Evolutionary conservation across 2,888 invertebrate genomes (phyloP), one percentile per base, ranked within the genome.

Genomic region (Sphaerophoria rueppellii): DNA sequence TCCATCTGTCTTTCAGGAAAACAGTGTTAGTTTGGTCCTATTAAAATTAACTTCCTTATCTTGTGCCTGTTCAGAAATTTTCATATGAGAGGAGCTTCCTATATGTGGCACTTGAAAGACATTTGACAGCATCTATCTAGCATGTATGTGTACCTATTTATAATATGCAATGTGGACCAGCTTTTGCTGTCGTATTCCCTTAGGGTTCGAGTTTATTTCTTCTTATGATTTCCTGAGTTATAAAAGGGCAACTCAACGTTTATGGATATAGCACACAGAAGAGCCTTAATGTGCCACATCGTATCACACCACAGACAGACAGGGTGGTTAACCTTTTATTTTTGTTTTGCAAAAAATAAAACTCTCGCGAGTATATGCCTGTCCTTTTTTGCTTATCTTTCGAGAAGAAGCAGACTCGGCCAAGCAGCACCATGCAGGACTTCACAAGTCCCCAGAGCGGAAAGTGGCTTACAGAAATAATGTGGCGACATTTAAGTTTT

Each of bases 11-110:
- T 54, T 40, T 9, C 58, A 43, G 65, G 52, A 46, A 70, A 60
- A 55, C 63, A 65, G 57, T 70, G 69, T 61, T 40, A 52, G 57
- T 71, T 46, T 50, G 50, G 14, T 65, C 43, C 71, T 14, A 71
- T 71, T 71, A 72, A 76, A 76, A 81, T 82, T 77, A 77, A 82
- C 77, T 82, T 82, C 77, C 71, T 72, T 67, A 77, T 65, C 54
- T 58, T 75, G 35, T 72, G 54, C 40, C 48, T 67, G 16, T 63
- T 60, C 14, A 14, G 58, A 35, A 37, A 5, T 40, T 9, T 43
- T 43, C 37, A 37, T 14, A 61, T 61, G 54, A 6, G 37, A 32
- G 16, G 24, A 67, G n/a, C 9, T 65, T 12, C 46, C 14, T 65
- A n/a, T 46, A 24, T 50, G 35, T 60, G 14, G 1, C 61, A n/a